Base-by-base conservation (phyloP, 2,888 invertebrate genomes). In the Syrista parreyssii region DNA sequence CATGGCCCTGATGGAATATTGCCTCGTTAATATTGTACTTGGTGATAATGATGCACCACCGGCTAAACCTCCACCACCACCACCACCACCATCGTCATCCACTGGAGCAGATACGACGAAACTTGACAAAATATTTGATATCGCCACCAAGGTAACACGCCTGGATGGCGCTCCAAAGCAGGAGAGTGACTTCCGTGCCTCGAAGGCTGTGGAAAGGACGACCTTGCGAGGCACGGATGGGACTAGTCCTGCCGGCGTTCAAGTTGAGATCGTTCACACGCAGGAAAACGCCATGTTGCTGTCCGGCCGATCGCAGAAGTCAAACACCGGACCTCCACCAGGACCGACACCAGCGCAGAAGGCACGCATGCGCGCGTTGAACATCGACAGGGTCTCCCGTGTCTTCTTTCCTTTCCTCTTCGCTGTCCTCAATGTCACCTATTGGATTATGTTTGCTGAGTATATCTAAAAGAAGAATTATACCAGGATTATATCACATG, bases 1-100 rank as follows among this genome's bases (percentile, higher is more conserved):
- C 89, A 96, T 98, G 96, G 97, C 97, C 0, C 91, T 98, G 75
- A 98, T 98, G 97, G 97, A 98, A 90, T 98, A 97, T 89, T 97
- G 97, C 85, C 92, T 97, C 82, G 97, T 98, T 36, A 97, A 97
- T 89, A 97, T 96, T 36, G 95, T 96, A 1, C 93, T 96, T 30
- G 95, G 96, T 15, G 95, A 97, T 86, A 94, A 94, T 0, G 95
- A 95, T 80, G 93, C 94, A 0, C 93, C 92, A 3, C 89, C 90
- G 31, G 87, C 89, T 11, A 92, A 92, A 80, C 92, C 92, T 87
- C 94, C 92, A 88, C 93, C 82, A 90, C 94, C 93, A 87, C 93
- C 91, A 81, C 90, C 88, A 11, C 76, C 78, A 73, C 40, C 93
- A 93, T 88, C 93, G 88, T 79, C 86, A 75, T 76, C 77, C 36